Evolutionary conservation across 2,113 vertebrate species (phyloP), one percentile per base, ranked within the genome.

Genomic region (Sturnira hondurensis): DNA sequence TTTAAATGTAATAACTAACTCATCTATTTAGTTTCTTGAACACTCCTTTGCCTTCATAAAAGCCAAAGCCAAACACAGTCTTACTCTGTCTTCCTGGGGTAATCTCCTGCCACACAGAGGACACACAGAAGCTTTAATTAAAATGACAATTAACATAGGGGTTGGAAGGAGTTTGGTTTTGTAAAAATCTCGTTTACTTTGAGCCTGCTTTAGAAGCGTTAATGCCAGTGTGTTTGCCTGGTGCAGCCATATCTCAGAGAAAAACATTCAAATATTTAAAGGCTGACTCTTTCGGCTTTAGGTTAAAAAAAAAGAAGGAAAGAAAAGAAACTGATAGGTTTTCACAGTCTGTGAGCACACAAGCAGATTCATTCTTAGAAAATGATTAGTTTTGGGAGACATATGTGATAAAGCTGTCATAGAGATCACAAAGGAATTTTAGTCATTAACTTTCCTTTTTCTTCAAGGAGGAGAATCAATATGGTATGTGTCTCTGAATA

Each of bases 181-280:
- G 58, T 26, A 4, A 12, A 7, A 54, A 81, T 95, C 85, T 92
- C 85, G 65, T 97, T 96, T 78, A 92, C 90, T 97, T 91, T 92
- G 82, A 98, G 73, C 67, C 91, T 94, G 82, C 86, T 94, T 95
- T 97, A 92, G 94, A 96, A 94, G 93, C 95, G 85, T 86, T 88
- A 96, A 96, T 86, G 78, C 31, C 73, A 85, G 61, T 45, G 36
- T 89, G 68, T 97, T 97, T 97, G 94, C 82, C 68, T 76, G 86
- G 77, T 22, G 33, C 14, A 83, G 86, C 43, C 4, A 0, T 81
- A 89, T 86, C 88, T 89, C 74, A 17, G 82, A 97, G 77, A 82
- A 96, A 97, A 94, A 91, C 1, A 10, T 94, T 86, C 95, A 97
- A 94, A 97, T 89, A 96, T 97, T 95, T 96, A 97, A 97, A 97